Percentiles rank a stretch among this genome's conserved stretches.
These are phyloP conservation scores for Urocolius indicus DNA, from an alignment of 2,113 vertebrate genomes.

Conservation along the genomic window DNA sequence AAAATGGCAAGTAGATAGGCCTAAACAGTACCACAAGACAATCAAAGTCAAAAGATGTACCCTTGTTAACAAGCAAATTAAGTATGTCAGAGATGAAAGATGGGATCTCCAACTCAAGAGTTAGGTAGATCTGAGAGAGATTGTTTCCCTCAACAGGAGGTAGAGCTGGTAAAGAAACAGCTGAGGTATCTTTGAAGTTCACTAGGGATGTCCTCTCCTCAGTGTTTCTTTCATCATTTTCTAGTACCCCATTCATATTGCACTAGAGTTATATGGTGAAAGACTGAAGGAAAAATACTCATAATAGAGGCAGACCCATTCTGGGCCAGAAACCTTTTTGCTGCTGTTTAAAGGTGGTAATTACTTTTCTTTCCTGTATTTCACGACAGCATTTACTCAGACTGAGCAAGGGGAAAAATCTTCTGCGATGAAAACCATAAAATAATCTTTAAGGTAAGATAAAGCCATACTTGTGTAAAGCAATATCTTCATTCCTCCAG, in stretches of 20 bases:
- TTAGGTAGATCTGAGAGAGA: neutral
- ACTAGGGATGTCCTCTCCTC: neutral
- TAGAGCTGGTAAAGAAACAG: neutral
- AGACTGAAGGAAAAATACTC: neutral
- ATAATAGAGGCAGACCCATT: neutral
- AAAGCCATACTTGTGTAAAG: neutral
- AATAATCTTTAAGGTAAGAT: neutral
- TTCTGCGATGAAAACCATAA: neutral
- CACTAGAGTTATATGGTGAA: neutral
- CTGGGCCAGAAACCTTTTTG: neutral
- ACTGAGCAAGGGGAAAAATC: neutral
- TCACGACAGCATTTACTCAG: neutral
- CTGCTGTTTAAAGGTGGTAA: neutral
- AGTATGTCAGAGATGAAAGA: neutral
- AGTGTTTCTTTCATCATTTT: neutral
- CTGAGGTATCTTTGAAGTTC: neutral
- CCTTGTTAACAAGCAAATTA: neutral
- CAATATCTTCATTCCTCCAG: neutral
- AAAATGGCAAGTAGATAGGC: slow-evolving; percentile 97
- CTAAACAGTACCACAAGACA: slow-evolving; percentile 70
- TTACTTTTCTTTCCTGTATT: neutral
- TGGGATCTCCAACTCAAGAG: neutral
- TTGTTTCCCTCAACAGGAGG: neutral
- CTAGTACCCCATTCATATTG: neutral
- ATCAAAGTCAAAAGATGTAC: neutral